Percentiles rank a stretch among this genome's conserved stretches.
Evolutionary conservation across 2,888 invertebrate genomes (phyloP).

Genomic region (Pycnomerus fuliginosus): DNA sequence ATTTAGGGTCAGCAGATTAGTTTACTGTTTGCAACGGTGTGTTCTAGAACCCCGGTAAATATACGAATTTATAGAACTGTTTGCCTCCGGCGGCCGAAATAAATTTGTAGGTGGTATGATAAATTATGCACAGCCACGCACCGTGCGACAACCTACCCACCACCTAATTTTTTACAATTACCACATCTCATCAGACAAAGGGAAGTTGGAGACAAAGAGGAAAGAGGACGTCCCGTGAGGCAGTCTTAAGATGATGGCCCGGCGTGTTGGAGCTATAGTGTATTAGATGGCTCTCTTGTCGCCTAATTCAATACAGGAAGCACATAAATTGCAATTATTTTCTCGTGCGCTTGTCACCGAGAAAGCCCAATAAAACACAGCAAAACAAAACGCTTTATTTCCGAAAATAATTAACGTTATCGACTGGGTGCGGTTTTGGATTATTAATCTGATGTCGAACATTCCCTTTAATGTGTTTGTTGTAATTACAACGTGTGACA

Average conservation of each 20-base stretch:
- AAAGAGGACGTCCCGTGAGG: no score
- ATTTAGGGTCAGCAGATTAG: slow-evolving; percentile 48
- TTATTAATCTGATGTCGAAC: no score
- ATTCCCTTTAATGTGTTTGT: slow-evolving; percentile 23
- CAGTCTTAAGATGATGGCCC: slow-evolving; percentile 29
- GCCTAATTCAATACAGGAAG: slow-evolving; percentile 25
- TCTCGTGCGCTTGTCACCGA: slow-evolving; percentile 19
- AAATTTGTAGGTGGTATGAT: slow-evolving; percentile 20
- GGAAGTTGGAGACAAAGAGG: no score
- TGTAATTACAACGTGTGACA: slow-evolving; percentile 25
- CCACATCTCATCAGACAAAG: no score
- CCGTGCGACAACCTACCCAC: slow-evolving; percentile 7
- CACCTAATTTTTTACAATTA: no score
- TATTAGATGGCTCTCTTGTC: slow-evolving; percentile 30
- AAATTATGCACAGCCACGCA: slow-evolving; percentile 17
- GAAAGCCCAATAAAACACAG: no score
- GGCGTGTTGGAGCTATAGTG: slow-evolving; percentile 25
- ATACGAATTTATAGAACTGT: slow-evolving; percentile 47
- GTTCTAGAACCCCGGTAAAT: slow-evolving; percentile 38
- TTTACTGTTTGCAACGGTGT: slow-evolving; percentile 37
- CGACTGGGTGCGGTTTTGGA: no score
- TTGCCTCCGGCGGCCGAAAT: slow-evolving; percentile 28
- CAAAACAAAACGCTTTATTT: no score
- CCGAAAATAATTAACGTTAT: no score
- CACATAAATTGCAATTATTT: slow-evolving; percentile 29